Conservation (phyloP, 2,888 invertebrate species). For the Lissocephala sabroskyi region DNA sequence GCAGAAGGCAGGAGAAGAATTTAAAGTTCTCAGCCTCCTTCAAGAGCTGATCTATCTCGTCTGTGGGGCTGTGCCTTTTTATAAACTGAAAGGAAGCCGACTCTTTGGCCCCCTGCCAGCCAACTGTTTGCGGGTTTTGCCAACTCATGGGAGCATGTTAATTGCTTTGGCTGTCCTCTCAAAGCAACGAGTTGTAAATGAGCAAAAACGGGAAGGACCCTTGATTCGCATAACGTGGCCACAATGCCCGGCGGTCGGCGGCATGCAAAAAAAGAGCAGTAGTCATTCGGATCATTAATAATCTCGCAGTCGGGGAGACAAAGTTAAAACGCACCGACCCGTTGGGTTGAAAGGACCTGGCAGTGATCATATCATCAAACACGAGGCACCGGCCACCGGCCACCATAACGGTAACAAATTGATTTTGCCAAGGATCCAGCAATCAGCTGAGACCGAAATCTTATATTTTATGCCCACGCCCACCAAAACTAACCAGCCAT, state of each 20-base stretch:
- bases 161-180: conserved; percentile 46
- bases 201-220: conserved; percentile 34
- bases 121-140: conserved; percentile 22
- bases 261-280: conserved; percentile 30
- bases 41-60: too few species aligned
- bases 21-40: conserved; percentile 8
- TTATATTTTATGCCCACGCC: conserved; percentile 55
- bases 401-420: conserved; percentile 45
- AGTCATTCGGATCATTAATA: conserved; percentile 45
- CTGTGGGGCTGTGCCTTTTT: conserved; percentile 24
- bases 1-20: conserved; percentile 10
- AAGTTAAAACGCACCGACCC: conserved; percentile 37
- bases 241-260: conserved; percentile 38
- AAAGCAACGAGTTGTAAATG: conserved; percentile 62
- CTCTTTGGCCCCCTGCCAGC: conserved; percentile 21
- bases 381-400: conserved; percentile 18
- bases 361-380: conserved; percentile 51
- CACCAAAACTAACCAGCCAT: conserved; percentile 48
- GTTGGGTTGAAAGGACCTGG: conserved; percentile 25
- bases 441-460: conserved; percentile 46
- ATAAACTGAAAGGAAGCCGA: too few species aligned
- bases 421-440: conserved; percentile 30
- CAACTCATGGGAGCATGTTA: conserved; percentile 46
- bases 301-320: conserved; percentile 18
- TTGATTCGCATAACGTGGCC: conserved; percentile 13